Percentiles rank a stretch among this genome's conserved stretches.
Conservation (phyloP, 2,113 vertebrate species). For the Protobothrops mucrosquamatus region DNA sequence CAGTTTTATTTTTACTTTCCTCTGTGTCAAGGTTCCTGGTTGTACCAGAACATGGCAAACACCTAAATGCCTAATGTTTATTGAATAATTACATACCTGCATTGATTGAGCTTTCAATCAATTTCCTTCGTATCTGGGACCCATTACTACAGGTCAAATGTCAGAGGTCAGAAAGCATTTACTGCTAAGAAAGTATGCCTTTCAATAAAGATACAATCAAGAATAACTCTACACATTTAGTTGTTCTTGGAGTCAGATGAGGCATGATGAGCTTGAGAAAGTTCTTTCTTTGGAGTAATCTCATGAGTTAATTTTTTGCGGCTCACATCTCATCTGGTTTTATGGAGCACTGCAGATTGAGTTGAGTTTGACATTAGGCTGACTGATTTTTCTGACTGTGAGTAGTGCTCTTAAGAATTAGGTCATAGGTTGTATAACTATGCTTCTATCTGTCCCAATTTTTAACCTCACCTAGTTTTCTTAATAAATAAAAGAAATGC, state of each 20-base stretch:
- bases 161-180: background rate
- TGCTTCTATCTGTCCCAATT: background rate
- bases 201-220: background rate
- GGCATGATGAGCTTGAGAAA: background rate
- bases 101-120: background rate
- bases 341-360: background rate
- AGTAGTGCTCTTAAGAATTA: background rate
- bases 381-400: background rate
- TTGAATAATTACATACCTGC: background rate
- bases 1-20: background rate
- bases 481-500: background rate
- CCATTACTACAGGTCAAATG: background rate
- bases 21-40: background rate
- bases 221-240: background rate
- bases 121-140: background rate
- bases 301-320: background rate
- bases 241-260: background rate
- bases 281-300: background rate
- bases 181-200: background rate
- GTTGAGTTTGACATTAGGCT: background rate
- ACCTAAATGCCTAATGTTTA: background rate
- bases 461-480: background rate
- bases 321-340: background rate
- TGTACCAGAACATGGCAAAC: background rate
- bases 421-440: background rate